Base-by-base conservation (phyloP, 2,888 invertebrate species). In the Aporophyla nigra region DNA sequence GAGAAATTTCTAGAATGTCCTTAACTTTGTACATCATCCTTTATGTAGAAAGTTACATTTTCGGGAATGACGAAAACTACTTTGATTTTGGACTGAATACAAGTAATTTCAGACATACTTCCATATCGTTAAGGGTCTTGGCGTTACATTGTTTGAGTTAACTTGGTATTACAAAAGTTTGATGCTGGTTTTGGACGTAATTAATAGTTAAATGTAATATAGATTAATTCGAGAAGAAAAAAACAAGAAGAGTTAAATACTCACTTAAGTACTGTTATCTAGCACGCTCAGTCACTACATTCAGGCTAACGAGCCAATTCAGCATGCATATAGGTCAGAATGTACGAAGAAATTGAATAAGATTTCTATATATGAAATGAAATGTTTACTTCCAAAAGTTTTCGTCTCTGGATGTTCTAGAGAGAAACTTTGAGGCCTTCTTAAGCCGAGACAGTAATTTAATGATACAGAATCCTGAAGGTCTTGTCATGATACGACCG, bases 401-500 rank as follows among this genome's bases (percentile, higher is more conserved):
- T 33, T n/a, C 33, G 27, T 43, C 53, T 70, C 58, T 21, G 19
- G n/a, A 72, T 80, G 24, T 74, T 85, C 66, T 46, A 61, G 27
- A 46, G 24, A 46, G 71, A 62, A 83, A 74, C 69, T 76, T 82
- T 19, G 63, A 71, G 21, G 71, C 63, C 59, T 85, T 53, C 76
- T 73, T 80, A 86, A 74, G 80, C 71, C 40, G 56, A 74, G 40
- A 69, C 75, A 67, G 75, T 74, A 80, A 83, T 83, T 76, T 74
- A 77, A 86, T 80, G 80, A 83, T 73, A 80, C 56, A 51, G 56
- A 71, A 83, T 63, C 69, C 40, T 76, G 63, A 80, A 54, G 21
- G 62, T 51, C 53, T 84, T 63, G 59, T 65, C 76, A 69, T 58
- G 74, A 61, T 73, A 62, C 56, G 54, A n/a, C 63, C 63, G 74